Evolutionary conservation across 2,797 vertebrate species (phyloP), one percentile per base, ranked within the genome.

Genomic region (Acrocephalus scirpaceus): DNA sequence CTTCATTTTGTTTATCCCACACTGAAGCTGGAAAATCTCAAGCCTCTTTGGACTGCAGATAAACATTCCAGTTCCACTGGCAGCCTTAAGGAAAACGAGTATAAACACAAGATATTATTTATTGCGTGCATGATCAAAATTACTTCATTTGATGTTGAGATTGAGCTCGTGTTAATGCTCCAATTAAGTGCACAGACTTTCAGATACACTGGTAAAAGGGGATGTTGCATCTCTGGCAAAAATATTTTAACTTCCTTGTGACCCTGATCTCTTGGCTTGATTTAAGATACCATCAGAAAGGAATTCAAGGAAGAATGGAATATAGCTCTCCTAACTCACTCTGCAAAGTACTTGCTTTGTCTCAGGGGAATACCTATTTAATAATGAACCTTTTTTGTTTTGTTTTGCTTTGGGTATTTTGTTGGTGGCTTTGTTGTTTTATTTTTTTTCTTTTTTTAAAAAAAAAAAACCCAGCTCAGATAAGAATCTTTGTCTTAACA

Each of bases 1-100:
- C 26, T 50, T 86, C 18, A 18, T 42, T 91, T 76, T 86, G 73
- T 80, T 83, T 84, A 81, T 86, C 42, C 20, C 25, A 73, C 13
- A 29, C 26, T 88, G 65, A 75, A 66, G 60, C 87, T 95, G 88
- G 79, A 93, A 94, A 96, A 88, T 58, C 70, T 92, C 85, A 92
- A 60, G 36, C 19, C 20, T 60, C 38, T 93, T 83, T 70, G 73
- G 65, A 21, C 86, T 77, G 42, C 27, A 67, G 66, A 88, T 81
- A 80, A 86, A 64, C n/a, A 66, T 56, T 91, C 23, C 8, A 74
- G 50, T 88, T 92, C 44, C 54, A 42, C 51, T 90, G 81, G 20
- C 51, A 72, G 60, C 30, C 88, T 69, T 58, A 67, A 75, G 34
- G 47, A 83, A 44, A 73, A 71, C 1, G 4, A 80, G 23, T 42